These are phyloP conservation scores for Tenthredo notha DNA, from an alignment of 2,888 invertebrate species.

Conservation along the genomic window DNA sequence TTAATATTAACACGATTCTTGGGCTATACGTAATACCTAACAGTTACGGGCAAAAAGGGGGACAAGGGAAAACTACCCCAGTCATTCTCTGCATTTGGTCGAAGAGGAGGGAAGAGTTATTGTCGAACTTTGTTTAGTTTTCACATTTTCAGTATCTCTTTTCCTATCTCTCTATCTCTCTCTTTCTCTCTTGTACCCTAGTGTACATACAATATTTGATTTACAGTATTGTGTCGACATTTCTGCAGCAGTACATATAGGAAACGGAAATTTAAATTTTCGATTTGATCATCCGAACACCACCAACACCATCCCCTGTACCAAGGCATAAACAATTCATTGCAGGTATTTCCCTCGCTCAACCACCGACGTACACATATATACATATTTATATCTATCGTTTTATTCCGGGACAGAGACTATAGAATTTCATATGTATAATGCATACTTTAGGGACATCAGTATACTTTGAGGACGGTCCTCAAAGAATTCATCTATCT, in stretches of 20 bases:
- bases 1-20: neutral
- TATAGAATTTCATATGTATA: too few species aligned
- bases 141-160: neutral
- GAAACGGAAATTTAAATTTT: slow-evolving; percentile 39
- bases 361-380: neutral
- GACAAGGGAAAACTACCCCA: neutral
- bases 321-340: neutral
- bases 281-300: neutral
- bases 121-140: slow-evolving; percentile 31
- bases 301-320: neutral
- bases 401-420: too few species aligned
- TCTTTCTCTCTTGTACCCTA: neutral
- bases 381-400: too few species aligned
- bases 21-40: neutral
- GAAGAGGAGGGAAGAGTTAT: slow-evolving; percentile 1
- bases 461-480: too few species aligned
- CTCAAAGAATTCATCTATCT: too few species aligned
- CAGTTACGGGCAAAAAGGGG: neutral
- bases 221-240: slow-evolving; percentile 5
- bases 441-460: too few species aligned
- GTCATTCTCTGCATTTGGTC: neutral
- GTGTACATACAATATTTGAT: slow-evolving; percentile 14
- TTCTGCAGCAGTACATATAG: neutral
- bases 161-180: neutral
- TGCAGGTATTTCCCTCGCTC: neutral